Evolutionary conservation across 2,797 vertebrate species (phyloP).

Genomic region (Siniperca obscura): DNA sequence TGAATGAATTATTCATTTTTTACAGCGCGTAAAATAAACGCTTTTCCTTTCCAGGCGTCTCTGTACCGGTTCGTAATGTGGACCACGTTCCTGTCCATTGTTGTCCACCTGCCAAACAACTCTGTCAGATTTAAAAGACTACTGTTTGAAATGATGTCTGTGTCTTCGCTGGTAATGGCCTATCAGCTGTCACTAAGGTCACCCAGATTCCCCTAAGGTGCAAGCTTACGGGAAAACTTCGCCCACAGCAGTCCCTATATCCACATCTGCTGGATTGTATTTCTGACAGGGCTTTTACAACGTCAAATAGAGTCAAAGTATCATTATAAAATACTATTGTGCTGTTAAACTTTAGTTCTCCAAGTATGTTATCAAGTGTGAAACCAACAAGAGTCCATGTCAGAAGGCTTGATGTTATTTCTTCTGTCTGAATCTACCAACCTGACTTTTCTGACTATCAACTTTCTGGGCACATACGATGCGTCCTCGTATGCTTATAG

Average conservation of each 20-base stretch:
- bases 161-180: neutral
- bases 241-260: neutral
- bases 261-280: neutral
- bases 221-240: neutral
- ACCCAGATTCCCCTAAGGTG: neutral
- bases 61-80: conserved; percentile 27
- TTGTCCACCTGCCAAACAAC: conserved; percentile 19
- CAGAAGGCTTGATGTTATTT: neutral
- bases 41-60: conserved; percentile 40
- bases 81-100: conserved; percentile 1
- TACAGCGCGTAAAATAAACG: conserved; percentile 58
- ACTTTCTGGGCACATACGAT: neutral
- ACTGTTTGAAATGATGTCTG: neutral
- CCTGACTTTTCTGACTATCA: neutral
- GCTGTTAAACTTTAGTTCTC: conserved; percentile 8
- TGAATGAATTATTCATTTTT: conserved; percentile 23
- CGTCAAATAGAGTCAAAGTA: conserved; percentile 27
- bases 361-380: neutral
- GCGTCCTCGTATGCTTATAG: neutral
- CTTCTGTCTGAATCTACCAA: neutral
- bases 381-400: neutral
- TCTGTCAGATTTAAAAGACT: neutral
- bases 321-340: conserved; percentile 49
- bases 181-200: conserved; percentile 7
- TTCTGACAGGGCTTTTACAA: conserved; percentile 21